A percentile compares a stretch with the other conserved stretches of the same genome.
Conservation (phyloP, 2,888 invertebrate genomes). For the Athalia rosae region DNA sequence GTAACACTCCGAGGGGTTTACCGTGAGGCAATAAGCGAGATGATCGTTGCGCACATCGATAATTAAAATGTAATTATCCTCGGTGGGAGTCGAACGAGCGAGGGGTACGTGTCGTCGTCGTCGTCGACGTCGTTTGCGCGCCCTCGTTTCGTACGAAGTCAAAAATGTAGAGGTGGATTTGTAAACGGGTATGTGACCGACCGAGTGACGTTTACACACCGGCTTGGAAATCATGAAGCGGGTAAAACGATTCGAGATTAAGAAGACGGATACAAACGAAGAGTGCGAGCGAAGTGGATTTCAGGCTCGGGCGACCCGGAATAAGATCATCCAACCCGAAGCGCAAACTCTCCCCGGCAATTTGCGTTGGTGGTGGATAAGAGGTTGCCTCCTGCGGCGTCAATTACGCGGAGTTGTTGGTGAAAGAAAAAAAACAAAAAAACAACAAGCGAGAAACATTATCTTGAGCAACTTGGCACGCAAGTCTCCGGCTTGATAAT, state of each 20-base stretch:
- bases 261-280: background rate
- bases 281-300: background rate
- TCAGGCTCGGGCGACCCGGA: slow-evolving; percentile 20
- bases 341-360: background rate
- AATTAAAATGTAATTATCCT: slow-evolving; percentile 25
- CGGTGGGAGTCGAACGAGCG: too few species aligned
- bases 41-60: slow-evolving; percentile 13
- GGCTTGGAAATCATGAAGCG: too few species aligned
- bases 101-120: background rate
- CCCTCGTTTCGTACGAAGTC: too few species aligned
- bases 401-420: slow-evolving; percentile 9
- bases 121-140: background rate
- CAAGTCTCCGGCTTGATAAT: slow-evolving; percentile 47
- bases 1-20: too few species aligned
- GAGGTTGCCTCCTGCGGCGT: background rate
- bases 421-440: too few species aligned
- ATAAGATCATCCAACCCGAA: background rate
- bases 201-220: too few species aligned
- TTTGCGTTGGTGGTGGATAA: background rate
- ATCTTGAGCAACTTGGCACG: slow-evolving; percentile 44
- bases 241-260: background rate
- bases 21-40: too few species aligned
- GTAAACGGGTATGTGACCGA: too few species aligned
- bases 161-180: too few species aligned
- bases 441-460: slow-evolving; percentile 4